These are phyloP conservation scores for Chloroceryle amazona DNA, from an alignment of 2,797 vertebrate species.

Conservation along the genomic window DNA sequence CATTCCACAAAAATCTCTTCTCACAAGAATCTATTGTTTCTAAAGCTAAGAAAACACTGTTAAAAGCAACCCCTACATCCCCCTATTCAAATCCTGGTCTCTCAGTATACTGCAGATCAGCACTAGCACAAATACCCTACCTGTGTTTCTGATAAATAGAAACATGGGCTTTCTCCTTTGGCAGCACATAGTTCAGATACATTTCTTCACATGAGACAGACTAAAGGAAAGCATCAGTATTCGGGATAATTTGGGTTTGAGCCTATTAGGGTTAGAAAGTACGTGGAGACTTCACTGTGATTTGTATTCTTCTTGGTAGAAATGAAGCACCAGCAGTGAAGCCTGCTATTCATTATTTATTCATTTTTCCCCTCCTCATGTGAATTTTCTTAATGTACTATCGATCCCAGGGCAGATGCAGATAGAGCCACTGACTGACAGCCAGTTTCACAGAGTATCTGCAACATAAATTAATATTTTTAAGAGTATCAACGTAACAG, in stretches of 20 bases:
- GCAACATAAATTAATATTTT: conserved; percentile 24
- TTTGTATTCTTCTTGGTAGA: conserved; percentile 61
- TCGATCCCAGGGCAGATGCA: conserved; percentile 73
- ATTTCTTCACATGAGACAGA: conserved; percentile 52
- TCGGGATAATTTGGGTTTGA: neutral
- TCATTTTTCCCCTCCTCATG: conserved; percentile 64
- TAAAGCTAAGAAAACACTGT: neutral
- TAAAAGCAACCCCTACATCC: neutral
- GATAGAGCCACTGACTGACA: conserved; percentile 60
- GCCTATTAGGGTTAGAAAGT: conserved; percentile 49
- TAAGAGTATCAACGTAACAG: neutral
- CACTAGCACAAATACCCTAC: conserved; percentile 25
- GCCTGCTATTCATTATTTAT: conserved; percentile 80
- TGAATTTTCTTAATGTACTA: conserved; percentile 78
- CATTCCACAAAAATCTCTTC: conserved; percentile 42
- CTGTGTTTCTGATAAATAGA: neutral
- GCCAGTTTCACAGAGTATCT: neutral
- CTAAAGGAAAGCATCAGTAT: conserved; percentile 16
- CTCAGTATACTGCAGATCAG: conserved; percentile 25
- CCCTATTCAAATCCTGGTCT: conserved; percentile 23
- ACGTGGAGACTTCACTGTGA: conserved; percentile 33
- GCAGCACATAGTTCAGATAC: neutral
- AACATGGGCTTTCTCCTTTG: neutral
- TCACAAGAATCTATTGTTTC: conserved; percentile 48
- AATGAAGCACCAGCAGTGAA: conserved; percentile 63